Percentiles rank a stretch among this genome's conserved stretches.
Evolutionary conservation across 1,140 invertebrate species (phyloP).

Genomic region (Drosophila takahashii): DNA sequence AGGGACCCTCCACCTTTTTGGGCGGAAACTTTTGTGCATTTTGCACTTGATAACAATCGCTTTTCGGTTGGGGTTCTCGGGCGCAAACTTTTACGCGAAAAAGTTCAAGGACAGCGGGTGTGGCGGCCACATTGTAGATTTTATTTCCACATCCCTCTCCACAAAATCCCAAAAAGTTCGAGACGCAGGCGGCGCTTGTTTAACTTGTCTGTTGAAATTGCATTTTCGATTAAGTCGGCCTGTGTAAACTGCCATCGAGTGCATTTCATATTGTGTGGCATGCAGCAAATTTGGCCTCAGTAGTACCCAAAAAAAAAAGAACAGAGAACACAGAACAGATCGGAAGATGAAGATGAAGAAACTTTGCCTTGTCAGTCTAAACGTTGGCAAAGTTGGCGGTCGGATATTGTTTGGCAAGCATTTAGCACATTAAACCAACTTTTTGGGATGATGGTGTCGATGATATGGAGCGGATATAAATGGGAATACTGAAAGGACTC

Average conservation of each 20-base stretch:
- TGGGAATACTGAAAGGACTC: neutral
- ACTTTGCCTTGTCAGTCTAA: constrained; percentile 54
- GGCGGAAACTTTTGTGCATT: constrained; percentile 71
- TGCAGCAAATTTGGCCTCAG: constrained; percentile 27
- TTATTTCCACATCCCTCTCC: constrained; percentile 5
- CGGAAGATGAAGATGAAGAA: constrained; percentile 29
- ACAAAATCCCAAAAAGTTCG: constrained; percentile 24
- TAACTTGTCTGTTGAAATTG: constrained; percentile 69
- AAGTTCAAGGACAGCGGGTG: constrained; percentile 72
- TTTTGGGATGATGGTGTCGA: constrained; percentile 16
- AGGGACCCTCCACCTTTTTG: constrained; percentile 17
- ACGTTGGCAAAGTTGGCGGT: constrained; percentile 48
- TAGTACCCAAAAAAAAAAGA: constrained; percentile 9
- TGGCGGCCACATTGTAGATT: constrained; percentile 18
- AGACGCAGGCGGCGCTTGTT: constrained; percentile 44
- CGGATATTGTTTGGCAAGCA: constrained; percentile 42
- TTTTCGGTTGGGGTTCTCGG: constrained; percentile 9
- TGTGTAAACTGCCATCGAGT: constrained; percentile 65
- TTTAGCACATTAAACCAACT: constrained; percentile 52
- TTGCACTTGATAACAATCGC: constrained; percentile 78
- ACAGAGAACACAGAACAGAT: neutral
- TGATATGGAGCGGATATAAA: constrained; percentile 9
- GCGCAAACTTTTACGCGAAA: constrained; percentile 61
- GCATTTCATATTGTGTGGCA: constrained; percentile 65
- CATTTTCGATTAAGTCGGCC: constrained; percentile 76